A percentile compares a stretch with the other conserved stretches of the same genome.
Conservation (phyloP, 2,113 vertebrate species). For the Aegotheles bennettii region DNA sequence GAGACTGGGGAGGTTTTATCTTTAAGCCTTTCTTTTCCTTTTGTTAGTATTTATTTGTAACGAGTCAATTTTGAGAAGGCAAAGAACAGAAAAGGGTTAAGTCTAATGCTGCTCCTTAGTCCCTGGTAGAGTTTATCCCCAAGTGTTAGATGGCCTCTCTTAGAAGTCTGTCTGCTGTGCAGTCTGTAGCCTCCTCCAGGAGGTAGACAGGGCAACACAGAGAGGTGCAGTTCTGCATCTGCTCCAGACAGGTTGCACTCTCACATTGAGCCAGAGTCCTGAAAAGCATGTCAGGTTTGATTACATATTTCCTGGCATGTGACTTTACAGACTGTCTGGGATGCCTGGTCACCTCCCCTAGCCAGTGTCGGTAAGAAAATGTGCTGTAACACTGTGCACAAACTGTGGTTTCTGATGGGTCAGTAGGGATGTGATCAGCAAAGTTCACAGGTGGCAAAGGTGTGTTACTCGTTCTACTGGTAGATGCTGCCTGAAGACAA, state of each 20-base stretch:
- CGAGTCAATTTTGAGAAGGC: neutral
- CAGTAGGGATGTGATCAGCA: neutral
- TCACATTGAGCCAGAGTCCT: neutral
- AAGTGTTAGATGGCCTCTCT: neutral
- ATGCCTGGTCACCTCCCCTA: neutral
- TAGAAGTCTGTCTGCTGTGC: neutral
- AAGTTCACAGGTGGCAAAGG: neutral
- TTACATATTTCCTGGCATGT: neutral
- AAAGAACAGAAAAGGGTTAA: neutral
- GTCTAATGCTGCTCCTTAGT: neutral
- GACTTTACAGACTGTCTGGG: neutral
- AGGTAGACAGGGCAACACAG: neutral
- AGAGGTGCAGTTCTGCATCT: neutral
- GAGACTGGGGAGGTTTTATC: neutral
- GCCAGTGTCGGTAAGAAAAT: fast-evolving
- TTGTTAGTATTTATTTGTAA: neutral
- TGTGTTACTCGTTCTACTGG: neutral
- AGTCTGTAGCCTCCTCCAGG: neutral
- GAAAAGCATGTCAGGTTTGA: neutral
- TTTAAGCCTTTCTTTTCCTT: neutral
- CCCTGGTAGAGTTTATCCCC: neutral
- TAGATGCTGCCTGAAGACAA: neutral
- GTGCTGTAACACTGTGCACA: neutral
- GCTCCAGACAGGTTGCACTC: neutral
- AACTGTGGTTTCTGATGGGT: neutral